Evolutionary conservation across 2,797 vertebrate genomes (phyloP).

Genomic region (Hoplostethus mediterraneus): DNA sequence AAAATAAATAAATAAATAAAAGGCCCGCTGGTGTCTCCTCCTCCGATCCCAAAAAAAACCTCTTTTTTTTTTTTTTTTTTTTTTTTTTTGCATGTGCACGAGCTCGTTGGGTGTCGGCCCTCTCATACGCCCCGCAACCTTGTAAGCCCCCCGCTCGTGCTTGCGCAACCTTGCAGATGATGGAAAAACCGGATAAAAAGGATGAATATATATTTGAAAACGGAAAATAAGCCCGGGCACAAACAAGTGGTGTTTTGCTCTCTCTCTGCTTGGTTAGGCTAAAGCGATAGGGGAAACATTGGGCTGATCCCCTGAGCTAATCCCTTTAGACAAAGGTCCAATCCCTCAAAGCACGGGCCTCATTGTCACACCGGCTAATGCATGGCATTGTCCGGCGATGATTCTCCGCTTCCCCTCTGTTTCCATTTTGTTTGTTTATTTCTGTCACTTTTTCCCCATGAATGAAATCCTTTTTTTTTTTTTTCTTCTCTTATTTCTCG

Average conservation of each 20-base stretch:
- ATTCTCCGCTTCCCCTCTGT: constrained; percentile 62
- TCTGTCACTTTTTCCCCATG: background rate
- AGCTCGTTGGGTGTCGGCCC: constrained; percentile 58
- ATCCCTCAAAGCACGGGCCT: constrained; percentile 69
- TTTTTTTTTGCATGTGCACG: constrained; percentile 44
- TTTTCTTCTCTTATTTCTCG: too few species aligned
- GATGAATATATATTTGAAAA: constrained; percentile 70
- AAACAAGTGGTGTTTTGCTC: constrained; percentile 66
- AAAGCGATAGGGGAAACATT: constrained; percentile 71
- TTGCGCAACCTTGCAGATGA: constrained; percentile 69
- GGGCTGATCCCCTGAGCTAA: constrained; percentile 75
- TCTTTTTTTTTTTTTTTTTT: constrained; percentile 34
- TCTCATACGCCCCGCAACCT: constrained; percentile 51
- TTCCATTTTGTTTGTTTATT: constrained; percentile 12
- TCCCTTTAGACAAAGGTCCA: constrained; percentile 76
- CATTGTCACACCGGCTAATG: constrained; percentile 55
- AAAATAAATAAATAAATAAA: constrained; percentile 11
- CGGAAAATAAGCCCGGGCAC: constrained; percentile 64
- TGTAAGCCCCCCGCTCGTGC: constrained; percentile 35
- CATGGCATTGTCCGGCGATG: constrained; percentile 32
- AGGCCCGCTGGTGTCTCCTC: constrained; percentile 64
- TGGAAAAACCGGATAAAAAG: constrained; percentile 63
- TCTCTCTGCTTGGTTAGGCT: constrained; percentile 62
- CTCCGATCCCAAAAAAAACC: constrained; percentile 55
- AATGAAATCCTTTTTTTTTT: too few species aligned